Evolutionary conservation across 2,888 invertebrate genomes (phyloP).

Genomic region (Oscheius sp.): DNA sequence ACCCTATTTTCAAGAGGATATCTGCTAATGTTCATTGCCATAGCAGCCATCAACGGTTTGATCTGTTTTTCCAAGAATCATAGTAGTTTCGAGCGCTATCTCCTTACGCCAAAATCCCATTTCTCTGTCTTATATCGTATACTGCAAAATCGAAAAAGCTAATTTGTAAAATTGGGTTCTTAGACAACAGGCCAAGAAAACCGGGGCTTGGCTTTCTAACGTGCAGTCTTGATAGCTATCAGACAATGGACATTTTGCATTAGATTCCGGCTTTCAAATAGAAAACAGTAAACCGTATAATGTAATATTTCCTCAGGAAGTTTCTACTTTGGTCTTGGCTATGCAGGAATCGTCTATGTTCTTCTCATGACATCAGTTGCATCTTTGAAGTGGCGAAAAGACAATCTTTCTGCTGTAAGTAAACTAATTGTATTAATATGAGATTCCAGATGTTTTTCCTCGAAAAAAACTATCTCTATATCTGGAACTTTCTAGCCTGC

Average conservation of each 20-base stretch:
- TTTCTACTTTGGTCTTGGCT: conserved; percentile 44
- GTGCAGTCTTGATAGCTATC: no score
- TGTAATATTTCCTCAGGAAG: conserved; percentile 38
- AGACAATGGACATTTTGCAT: no score
- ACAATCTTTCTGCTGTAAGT: conserved; percentile 34
- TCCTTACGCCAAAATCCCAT: no score
- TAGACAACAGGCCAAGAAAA: no score
- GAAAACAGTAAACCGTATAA: no score
- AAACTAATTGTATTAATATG: neutral
- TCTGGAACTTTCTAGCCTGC: conserved; percentile 49
- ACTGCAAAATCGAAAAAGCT: no score
- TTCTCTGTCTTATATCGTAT: no score
- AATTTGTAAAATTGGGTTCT: no score
- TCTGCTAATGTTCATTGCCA: conserved; percentile 40
- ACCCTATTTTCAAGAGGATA: conserved; percentile 46
- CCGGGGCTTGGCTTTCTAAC: no score
- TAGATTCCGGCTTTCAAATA: no score
- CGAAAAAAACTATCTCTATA: conserved; percentile 35
- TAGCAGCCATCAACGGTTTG: conserved; percentile 46
- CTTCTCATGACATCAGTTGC: conserved; percentile 41
- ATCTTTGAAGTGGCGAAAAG: conserved; percentile 49
- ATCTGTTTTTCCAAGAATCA: no score
- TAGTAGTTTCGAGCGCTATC: no score
- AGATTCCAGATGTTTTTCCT: conserved; percentile 10
- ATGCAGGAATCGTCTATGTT: conserved; percentile 48